Percentiles rank a stretch among this genome's conserved stretches.
Evolutionary conservation across 2,888 invertebrate species (phyloP).

Genomic region (Euplagia quadripunctaria): DNA sequence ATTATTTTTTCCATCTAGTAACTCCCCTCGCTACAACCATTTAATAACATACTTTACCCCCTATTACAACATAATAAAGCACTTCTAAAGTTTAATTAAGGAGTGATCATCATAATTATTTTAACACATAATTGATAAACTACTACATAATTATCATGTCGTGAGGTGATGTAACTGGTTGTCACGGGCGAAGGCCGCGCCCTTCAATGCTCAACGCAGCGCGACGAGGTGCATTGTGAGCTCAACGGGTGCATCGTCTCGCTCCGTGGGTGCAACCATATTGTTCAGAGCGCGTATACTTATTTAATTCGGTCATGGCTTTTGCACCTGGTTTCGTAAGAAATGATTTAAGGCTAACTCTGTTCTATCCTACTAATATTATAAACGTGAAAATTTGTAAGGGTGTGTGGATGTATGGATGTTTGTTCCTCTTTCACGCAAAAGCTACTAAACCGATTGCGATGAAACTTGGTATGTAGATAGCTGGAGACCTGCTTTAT

Average conservation of each 20-base stretch:
- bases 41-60: background rate
- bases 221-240: conserved; percentile 40
- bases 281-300: conserved; percentile 32
- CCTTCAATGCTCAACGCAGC: conserved; percentile 40
- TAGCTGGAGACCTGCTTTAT: too few relatives aligned
- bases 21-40: background rate
- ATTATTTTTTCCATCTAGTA: background rate
- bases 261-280: conserved; percentile 36
- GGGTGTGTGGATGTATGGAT: too few relatives aligned
- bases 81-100: background rate
- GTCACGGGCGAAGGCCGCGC: conserved; percentile 21
- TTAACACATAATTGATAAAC: conserved; percentile 9
- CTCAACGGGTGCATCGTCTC: conserved; percentile 26
- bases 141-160: conserved; percentile 7
- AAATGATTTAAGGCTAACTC: conserved; percentile 27
- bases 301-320: conserved; percentile 49
- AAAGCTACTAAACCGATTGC: too few relatives aligned
- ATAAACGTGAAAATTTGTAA: too few relatives aligned
- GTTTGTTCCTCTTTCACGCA: too few relatives aligned
- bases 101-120: background rate
- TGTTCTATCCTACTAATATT: background rate
- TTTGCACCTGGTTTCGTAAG: conserved; percentile 45
- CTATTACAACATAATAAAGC: background rate
- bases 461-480: too few relatives aligned
- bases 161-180: conserved; percentile 19